Conservation (phyloP, 2,113 vertebrate species). For the Acrocephalus kingi region DNA sequence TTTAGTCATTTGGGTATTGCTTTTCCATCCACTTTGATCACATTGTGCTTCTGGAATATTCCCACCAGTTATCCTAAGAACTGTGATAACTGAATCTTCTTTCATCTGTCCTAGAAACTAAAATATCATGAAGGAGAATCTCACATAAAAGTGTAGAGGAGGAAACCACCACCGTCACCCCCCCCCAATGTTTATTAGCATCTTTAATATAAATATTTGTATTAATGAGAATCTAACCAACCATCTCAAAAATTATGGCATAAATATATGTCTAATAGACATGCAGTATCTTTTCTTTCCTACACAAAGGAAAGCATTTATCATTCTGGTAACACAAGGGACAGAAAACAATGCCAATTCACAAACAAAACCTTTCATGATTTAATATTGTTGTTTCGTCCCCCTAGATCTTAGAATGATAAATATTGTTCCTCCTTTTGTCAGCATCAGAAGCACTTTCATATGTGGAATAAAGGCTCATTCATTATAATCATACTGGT, state of each 20-base stretch:
- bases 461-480: conserved; percentile 35
- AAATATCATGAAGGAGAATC: background rate
- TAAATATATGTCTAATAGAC: background rate
- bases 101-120: conserved; percentile 15
- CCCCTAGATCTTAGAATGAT: conserved; percentile 52
- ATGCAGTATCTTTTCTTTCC: conserved; percentile 16
- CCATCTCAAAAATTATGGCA: background rate
- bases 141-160: background rate
- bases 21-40: conserved; percentile 52
- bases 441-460: conserved; percentile 43
- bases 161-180: too few species aligned
- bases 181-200: background rate
- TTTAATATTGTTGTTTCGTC: conserved; percentile 61
- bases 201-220: background rate
- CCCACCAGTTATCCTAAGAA: conserved; percentile 22
- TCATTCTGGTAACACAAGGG: conserved; percentile 42
- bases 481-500: background rate
- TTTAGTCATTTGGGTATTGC: conserved; percentile 34
- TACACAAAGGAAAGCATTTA: conserved; percentile 49
- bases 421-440: conserved; percentile 57
- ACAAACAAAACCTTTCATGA: conserved; percentile 52
- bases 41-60: conserved; percentile 44
- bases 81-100: background rate
- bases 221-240: background rate
- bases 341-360: conserved; percentile 55